A percentile compares a stretch with the other conserved stretches of the same genome.
phyloP scores from a whole-genome alignment of 2,888 invertebrate species.

The Saturnia japonica region DNA sequence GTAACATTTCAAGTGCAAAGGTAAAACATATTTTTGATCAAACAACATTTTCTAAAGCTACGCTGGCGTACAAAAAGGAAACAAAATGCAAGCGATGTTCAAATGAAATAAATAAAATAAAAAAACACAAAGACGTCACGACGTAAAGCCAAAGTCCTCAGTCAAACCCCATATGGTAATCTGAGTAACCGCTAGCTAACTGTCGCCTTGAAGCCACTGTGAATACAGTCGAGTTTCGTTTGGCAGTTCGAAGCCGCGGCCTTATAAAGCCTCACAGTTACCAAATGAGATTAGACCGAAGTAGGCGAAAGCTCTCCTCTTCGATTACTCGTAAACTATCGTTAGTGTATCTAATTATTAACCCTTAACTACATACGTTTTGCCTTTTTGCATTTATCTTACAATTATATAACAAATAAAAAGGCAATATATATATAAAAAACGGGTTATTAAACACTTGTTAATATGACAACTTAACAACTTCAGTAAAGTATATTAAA shows the following conservation, averaged over 20 bases:
- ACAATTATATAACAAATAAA: no score
- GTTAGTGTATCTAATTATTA: not conserved
- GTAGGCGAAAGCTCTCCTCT: slow-evolving; percentile 72
- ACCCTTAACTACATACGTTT: not conserved
- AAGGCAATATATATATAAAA: not conserved
- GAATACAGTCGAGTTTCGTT: slow-evolving; percentile 41
- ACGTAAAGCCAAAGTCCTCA: slow-evolving; percentile 74
- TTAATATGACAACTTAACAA: not conserved
- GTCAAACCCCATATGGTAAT: slow-evolving; percentile 93
- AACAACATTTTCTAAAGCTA: not conserved
- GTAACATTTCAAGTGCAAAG: slow-evolving; percentile 25
- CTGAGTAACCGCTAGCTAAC: slow-evolving; percentile 82
- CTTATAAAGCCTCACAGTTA: slow-evolving; percentile 93
- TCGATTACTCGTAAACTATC: slow-evolving; percentile 27
- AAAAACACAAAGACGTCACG: slow-evolving; percentile 79
- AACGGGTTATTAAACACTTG: not conserved
- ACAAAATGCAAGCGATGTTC: slow-evolving; percentile 35
- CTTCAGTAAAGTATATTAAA: not conserved
- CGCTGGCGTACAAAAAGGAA: slow-evolving; percentile 36
- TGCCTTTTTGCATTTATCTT: no score
- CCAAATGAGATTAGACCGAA: slow-evolving; percentile 98
- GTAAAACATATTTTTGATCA: not conserved
- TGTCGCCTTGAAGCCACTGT: slow-evolving; percentile 41
- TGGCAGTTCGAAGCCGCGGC: slow-evolving; percentile 51
- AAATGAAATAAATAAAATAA: slow-evolving; percentile 46